Base-by-base conservation (phyloP, 2,113 vertebrate genomes). In the Hyla sarda region DNA sequence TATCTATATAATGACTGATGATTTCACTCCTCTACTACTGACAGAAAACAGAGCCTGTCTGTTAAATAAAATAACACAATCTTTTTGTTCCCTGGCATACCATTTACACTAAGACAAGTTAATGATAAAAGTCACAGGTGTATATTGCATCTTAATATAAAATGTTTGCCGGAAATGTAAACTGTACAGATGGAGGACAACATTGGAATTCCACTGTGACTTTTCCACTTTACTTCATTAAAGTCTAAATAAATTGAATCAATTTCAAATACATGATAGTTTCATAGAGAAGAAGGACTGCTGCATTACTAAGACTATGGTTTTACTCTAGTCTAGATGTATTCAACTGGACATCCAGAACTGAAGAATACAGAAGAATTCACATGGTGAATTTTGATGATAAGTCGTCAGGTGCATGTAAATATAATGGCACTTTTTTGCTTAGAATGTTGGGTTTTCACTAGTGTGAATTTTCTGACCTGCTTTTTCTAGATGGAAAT, bases 161-260 rank as follows among this genome's bases (percentile, higher is more conserved):
- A 87, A 71, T 72, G 60, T 2, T 23, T 65, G 41, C 81, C 14
- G 65, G 80, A 54, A 83, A 89, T 87, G 69, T 48, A 71, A 87
- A 65, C 52, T 89, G 21, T 77, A 75, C 25, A 88, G 82, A 87
- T 60, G 85, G 3, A 19, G 86, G 30, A 71, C 0, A 0, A 88
- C 84, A 89, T 73, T 92, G 78, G 88, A 92, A 90, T 92, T 93
- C 67, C 12, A 58, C 13, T 73, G 82, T 83, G 67, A 73, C 50
- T 72, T 73, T 73, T 41, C 25, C 23, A 52, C 50, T 92, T 87
- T 88, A 89, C 89, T 92, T 92, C 88, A 92, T n/a, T 93, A 91
- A 90, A 87, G 89, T 50, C 82, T 88, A 80, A 90, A 89, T 88
- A 94, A 91, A 92, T 88, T 41, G 60, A 72, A 90, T 90, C 89